phyloP scores from a whole-genome alignment of 2,113 vertebrate species.

The Podiceps cristatus region DNA sequence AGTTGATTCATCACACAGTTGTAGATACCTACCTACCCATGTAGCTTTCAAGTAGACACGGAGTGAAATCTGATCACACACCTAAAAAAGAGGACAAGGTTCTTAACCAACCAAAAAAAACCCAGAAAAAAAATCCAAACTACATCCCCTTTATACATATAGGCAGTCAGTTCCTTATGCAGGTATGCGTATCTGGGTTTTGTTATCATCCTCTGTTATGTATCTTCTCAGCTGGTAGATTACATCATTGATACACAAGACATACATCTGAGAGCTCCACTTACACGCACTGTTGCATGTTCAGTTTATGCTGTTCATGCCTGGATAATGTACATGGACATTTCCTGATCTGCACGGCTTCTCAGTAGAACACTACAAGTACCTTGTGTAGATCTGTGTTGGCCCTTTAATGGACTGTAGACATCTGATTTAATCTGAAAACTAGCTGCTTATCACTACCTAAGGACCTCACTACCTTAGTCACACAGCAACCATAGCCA shows the following conservation, averaged over 20 bases:
- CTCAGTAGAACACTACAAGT: not conserved
- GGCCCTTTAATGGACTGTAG: not conserved
- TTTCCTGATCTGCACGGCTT: not conserved
- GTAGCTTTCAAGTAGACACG: not conserved
- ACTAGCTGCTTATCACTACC: not conserved
- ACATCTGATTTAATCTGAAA: not conserved
- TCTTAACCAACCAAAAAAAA: not conserved
- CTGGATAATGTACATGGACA: accelerated
- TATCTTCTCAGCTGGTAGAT: not conserved
- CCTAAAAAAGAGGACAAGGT: not conserved
- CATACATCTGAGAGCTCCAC: not conserved
- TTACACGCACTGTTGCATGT: not conserved
- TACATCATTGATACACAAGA: not conserved
- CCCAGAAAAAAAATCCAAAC: not conserved
- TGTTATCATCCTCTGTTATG: accelerated
- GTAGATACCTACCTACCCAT: not conserved
- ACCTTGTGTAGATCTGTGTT: not conserved
- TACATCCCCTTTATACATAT: not conserved
- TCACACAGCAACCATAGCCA: not conserved
- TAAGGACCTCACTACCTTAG: not conserved
- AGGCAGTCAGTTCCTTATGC: not conserved
- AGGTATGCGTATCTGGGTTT: not conserved
- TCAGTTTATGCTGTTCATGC: not conserved
- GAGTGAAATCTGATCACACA: not conserved
- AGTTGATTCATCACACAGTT: not conserved